Evolutionary conservation across 1,140 invertebrate species (phyloP), one percentile per base, ranked within the genome.

Genomic region (Drosophila virilis): DNA sequence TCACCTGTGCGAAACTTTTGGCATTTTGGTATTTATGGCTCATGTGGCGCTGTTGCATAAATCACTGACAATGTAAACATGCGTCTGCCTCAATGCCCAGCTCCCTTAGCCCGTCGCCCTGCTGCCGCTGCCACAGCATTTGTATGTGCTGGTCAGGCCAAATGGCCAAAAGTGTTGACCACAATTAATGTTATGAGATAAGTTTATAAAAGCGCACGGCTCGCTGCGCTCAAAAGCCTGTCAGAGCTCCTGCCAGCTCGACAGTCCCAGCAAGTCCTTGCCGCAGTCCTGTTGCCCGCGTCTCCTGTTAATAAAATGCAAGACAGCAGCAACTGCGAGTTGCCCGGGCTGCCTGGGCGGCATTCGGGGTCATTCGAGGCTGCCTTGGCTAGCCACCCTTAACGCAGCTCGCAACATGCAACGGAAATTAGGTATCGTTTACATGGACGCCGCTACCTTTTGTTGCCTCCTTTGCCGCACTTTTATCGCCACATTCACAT

Each of bases 121-220:
- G 8, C 38, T 8, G 8, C 9, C 12, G 38, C 38, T 40, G 38
- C 38, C 38, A 40, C 17, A 28, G 22, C 22, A 28, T 28, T 28
- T 57, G 51, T 33, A 45, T 72, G 50, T 28, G 54, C 66, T 60
- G 74, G 84, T 73, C 69, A 72, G 48, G 62, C 58, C 88, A 89
- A 89, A 89, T 89, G 84, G 80, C 84, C 80, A 82, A 89, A 88
- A 88, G 84, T 88, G 84, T 88, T 90, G 85, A 90, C 86, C 86
- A 90, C 86, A 90, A 90, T 90, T 90, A 90, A 90, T 90, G 86
- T 90, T 90, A 90, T 90, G 86, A 90, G 86, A 90, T 90, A 90
- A 90, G 86, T 90, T 90, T 90, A 77, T 85, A 82, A 80, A 85
- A 72, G 68, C 80, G 70, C 79, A 85, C 72, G 66, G 80, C 80